Percentiles rank a stretch among this genome's conserved stretches.
Conservation (phyloP, 2,888 invertebrate genomes). For the Nomada flava region DNA sequence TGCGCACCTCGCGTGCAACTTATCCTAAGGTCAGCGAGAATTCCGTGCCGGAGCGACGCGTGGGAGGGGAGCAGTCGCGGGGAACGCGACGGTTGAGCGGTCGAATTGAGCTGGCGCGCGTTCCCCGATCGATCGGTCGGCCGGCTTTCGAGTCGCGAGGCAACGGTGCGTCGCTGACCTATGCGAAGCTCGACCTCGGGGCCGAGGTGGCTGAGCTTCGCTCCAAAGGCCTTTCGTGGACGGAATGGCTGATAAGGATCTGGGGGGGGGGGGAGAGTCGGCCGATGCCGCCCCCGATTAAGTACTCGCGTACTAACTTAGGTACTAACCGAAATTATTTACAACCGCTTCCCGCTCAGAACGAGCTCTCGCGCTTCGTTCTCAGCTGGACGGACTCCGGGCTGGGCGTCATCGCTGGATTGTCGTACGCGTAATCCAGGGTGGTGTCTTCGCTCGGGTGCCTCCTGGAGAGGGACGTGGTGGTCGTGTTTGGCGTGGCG, state of each 20-base stretch:
- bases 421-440: conserved; percentile 92
- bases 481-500: conserved; percentile 88
- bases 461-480: conserved; percentile 89
- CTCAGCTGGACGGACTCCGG: conserved; percentile 81
- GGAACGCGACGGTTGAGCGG: conserved; percentile 39
- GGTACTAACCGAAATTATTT: conserved; percentile 17
- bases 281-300: conserved; percentile 19
- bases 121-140: not conserved
- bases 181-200: conserved; percentile 74
- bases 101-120: conserved; percentile 46
- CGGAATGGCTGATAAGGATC: conserved; percentile 82
- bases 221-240: conserved; percentile 82
- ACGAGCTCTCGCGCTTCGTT: conserved; percentile 80
- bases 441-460: conserved; percentile 92
- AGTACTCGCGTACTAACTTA: conserved; percentile 31
- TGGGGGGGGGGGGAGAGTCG: not conserved
- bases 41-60: not conserved
- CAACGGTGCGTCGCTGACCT: conserved; percentile 72
- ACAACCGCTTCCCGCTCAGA: conserved; percentile 61
- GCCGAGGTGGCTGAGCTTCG: conserved; percentile 58
- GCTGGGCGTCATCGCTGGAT: conserved; percentile 90
- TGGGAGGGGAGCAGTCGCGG: too few relatives aligned
- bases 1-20: not conserved
- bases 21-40: conserved; percentile 51
- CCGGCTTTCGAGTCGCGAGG: conserved; percentile 4